Percentiles rank a stretch among this genome's conserved stretches.
Evolutionary conservation across 2,888 invertebrate species (phyloP).

Genomic region (Ptychoptera albimana): DNA sequence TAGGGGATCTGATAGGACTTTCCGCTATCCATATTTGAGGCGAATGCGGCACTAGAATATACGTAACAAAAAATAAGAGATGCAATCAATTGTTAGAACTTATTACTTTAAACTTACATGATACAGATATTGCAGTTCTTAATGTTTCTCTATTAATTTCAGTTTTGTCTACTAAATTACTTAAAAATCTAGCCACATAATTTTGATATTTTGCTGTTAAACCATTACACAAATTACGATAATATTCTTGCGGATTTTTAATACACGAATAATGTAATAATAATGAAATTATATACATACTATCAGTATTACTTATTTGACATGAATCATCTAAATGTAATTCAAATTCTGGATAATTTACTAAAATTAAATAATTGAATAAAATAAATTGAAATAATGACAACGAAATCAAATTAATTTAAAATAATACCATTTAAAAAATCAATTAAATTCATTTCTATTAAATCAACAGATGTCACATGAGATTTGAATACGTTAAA

Average conservation of each 20-base stretch:
- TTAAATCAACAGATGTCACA: no score
- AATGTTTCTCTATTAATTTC: constrained; percentile 16
- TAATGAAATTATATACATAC: constrained; percentile 23
- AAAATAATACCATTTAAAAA: no score
- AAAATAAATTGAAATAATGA: no score
- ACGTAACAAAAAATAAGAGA: no score
- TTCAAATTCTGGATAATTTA: constrained; percentile 20
- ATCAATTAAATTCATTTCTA: no score
- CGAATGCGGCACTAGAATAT: neutral
- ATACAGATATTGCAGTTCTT: constrained; percentile 16
- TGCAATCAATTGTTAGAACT: no score
- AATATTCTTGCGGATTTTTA: constrained; percentile 17
- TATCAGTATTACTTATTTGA: constrained; percentile 18
- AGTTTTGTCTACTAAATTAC: constrained; percentile 15
- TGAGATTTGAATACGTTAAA: no score
- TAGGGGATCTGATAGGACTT: constrained; percentile 16
- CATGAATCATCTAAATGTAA: constrained; percentile 16
- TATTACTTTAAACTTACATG: constrained; percentile 5
- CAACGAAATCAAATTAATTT: no score
- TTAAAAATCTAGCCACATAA: constrained; percentile 20
- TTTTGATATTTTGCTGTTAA: constrained; percentile 19
- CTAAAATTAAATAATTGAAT: constrained; percentile 11
- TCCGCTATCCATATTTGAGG: neutral
- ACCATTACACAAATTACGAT: constrained; percentile 22
- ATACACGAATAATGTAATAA: constrained; percentile 26